Evolutionary conservation across 1,140 invertebrate genomes (phyloP), one percentile per base, ranked within the genome.

Genomic region (Aphelinus certus): DNA sequence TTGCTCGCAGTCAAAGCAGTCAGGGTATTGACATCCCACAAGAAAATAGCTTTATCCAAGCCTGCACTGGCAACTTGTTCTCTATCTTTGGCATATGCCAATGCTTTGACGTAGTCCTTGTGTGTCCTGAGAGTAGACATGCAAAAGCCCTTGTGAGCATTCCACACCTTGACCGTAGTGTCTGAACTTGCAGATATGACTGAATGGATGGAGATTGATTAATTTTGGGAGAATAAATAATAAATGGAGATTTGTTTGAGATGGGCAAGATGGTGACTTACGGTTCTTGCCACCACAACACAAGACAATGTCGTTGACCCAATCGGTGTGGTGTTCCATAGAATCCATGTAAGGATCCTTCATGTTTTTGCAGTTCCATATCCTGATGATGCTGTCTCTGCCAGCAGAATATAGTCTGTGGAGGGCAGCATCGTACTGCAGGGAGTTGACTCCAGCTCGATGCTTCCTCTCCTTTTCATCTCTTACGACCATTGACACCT

Each of bases 161-260:
- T 99, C 98, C 98, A 99, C 67, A 99, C 96, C 90, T 99, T 99
- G 0, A 99, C 97, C 55, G 98, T 99, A 57, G 98, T 99, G 87
- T 99, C 98, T 79, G 96, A 98, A 83, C 97, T 99, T 2, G 98
- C 98, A 71, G 98, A 99, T 84, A 99, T 99, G 79, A 99, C 95
- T 97, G 86, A 91, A 89, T 26, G 85, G 78, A 76, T 6, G 64
- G 70, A 61, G 49, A 53, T 53, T 4, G 4, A 53, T 53, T 53
- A 53, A 53, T 53, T 9, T 53, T 7, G 70, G 51, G 10, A 7
- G 51, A 71, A 53, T 53, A 6, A 53, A 53, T 53, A 4, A 53
- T 9, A 53, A 53, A 53, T 53, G 51, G 51, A 53, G 51, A 53
- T 6, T 53, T 53, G 4, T 53, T 6, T 53, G 4, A 9, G 9